These are phyloP conservation scores for Calliphora vomitoria DNA, from an alignment of 2,888 invertebrate genomes.

Conservation along the genomic window DNA sequence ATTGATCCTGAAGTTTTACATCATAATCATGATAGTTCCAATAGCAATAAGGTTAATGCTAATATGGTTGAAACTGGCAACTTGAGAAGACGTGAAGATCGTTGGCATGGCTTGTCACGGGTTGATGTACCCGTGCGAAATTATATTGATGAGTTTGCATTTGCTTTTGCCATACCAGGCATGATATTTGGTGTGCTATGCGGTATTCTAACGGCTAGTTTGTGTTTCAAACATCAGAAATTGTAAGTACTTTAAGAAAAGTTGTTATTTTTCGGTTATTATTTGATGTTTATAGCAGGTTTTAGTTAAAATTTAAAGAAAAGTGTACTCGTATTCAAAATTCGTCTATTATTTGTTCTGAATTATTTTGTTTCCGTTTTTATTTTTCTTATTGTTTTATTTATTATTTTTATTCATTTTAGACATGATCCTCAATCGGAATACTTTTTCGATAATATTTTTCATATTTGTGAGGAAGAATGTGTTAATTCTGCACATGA, in stretches of 20 bases:
- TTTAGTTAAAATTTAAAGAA: no score
- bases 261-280: background rate
- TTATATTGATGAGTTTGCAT: conserved; percentile 89
- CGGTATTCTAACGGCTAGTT: conserved; percentile 88
- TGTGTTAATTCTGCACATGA: conserved; percentile 75
- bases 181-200: conserved; percentile 88
- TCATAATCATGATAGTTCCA: conserved; percentile 81
- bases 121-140: conserved; percentile 88
- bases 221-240: conserved; percentile 91
- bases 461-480: conserved; percentile 89
- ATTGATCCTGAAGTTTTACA: conserved; percentile 83
- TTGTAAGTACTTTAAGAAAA: conserved; percentile 86
- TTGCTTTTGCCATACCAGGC: conserved; percentile 89
- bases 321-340: no score
- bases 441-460: conserved; percentile 89
- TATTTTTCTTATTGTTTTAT: conserved; percentile 67
- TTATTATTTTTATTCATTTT: conserved; percentile 78
- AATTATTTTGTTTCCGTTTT: background rate
- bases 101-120: conserved; percentile 88
- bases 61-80: conserved; percentile 82
- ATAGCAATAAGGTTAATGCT: conserved; percentile 59
- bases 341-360: no score
- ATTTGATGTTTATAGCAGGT: conserved; percentile 2
- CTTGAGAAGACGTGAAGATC: conserved; percentile 82
- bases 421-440: conserved; percentile 89